Conservation (phyloP, 2,888 invertebrate genomes). For the Carpatolechia fugitivella region DNA sequence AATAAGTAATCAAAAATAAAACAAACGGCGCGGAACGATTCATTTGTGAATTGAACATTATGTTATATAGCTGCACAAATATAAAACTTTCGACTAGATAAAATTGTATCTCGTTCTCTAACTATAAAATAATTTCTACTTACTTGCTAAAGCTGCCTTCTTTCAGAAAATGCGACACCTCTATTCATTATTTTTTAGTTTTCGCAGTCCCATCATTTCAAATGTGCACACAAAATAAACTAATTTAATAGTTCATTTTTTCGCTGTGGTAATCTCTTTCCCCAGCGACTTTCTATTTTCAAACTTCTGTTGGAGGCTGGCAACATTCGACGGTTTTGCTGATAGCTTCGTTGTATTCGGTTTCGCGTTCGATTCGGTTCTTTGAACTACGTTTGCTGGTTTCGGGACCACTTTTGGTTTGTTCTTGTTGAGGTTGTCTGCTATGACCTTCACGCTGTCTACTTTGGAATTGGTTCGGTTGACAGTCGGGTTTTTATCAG, state of each 20-base stretch:
- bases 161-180: neutral
- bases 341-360: constrained; percentile 67
- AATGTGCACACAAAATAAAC: constrained; percentile 4
- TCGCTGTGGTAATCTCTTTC: constrained; percentile 57
- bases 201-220: neutral
- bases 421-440: constrained; percentile 72
- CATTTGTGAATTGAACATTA: neutral
- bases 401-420: constrained; percentile 72
- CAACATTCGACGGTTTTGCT: constrained; percentile 84
- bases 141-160: neutral
- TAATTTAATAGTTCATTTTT: constrained; percentile 40
- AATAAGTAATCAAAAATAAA: neutral
- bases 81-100: constrained; percentile 12
- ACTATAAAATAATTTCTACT: constrained; percentile 4
- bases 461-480: constrained; percentile 59
- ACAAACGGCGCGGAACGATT: neutral
- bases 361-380: constrained; percentile 53
- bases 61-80: neutral
- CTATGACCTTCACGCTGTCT: constrained; percentile 65
- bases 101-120: neutral
- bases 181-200: neutral
- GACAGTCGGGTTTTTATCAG: constrained; percentile 50
- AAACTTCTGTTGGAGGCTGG: constrained; percentile 88
- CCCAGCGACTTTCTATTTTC: constrained; percentile 79
- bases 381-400: constrained; percentile 52